Evolutionary conservation across 2,113 vertebrate genomes (phyloP).

Genomic region (Jacana jacana): DNA sequence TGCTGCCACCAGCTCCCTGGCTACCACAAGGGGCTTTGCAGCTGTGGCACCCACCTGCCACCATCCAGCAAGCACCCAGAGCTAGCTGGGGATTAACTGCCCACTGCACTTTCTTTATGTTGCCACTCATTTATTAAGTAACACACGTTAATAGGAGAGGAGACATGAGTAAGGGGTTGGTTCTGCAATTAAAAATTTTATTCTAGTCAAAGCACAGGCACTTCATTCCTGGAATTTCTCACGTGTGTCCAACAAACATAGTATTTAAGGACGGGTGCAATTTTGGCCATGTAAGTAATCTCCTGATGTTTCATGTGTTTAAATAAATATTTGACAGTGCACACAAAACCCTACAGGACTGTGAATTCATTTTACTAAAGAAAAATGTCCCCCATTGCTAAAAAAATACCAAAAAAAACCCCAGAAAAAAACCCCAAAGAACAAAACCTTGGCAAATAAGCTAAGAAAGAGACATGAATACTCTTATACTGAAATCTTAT

Average conservation of each 20-base stretch:
- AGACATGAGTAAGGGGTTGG: too few species aligned
- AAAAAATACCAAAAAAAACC: background rate
- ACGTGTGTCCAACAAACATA: accelerated
- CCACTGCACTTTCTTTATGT: accelerated
- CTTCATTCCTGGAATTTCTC: background rate
- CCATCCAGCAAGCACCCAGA: background rate
- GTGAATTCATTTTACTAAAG: background rate
- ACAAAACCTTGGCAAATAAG: background rate
- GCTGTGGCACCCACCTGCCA: accelerated
- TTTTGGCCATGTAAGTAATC: background rate
- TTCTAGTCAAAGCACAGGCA: accelerated
- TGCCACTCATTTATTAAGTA: accelerated
- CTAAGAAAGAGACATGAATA: background rate
- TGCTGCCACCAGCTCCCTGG: background rate
- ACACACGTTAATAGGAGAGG: accelerated
- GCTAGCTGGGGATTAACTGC: background rate
- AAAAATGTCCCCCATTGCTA: background rate
- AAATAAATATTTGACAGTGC: background rate
- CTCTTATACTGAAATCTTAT: background rate
- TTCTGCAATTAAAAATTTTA: background rate
- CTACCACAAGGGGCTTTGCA: background rate
- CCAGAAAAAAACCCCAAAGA: accelerated
- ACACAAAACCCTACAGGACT: background rate
- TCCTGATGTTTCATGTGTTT: background rate
- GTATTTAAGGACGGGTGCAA: background rate